Evolutionary conservation across 2,113 vertebrate genomes (phyloP), one percentile per base, ranked within the genome.

Genomic region (Gadus macrocephalus): DNA sequence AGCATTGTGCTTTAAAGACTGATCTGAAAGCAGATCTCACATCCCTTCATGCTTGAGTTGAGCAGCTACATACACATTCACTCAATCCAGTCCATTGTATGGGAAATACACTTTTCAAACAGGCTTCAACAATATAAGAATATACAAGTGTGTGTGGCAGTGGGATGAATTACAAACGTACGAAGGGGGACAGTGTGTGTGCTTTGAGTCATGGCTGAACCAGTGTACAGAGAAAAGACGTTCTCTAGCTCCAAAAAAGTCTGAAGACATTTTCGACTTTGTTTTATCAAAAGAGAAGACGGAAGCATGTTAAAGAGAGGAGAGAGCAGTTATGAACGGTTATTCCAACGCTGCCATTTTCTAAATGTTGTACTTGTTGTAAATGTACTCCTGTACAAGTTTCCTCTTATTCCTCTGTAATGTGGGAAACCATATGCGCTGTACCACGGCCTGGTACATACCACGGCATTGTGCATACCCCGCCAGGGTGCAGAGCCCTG

Each of bases 11-110:
- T 78, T 73, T 5, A 42, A 64, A 68, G 71, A 73, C 53, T 22
- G 78, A 70, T 81, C 80, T 35, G 31, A 35, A 35, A 35, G 31
- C 20, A 19, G 15, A 67, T 77, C 62, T 74, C 5, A 16, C 1
- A 9, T 19, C 38, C 7, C 83, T 68, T 56, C 87, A 88, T 88
- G 85, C 87, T 85, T 19, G 75, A 84, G 79, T 70, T 75, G 78
- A 68, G 77, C 72, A 72, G 81, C 69, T 77, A 84, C 78, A 82
- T 78, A 79, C 85, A 88, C 83, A 87, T 81, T 83, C 86, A 71
- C 67, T 81, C 73, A 4, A 73, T 86, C 83, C 82, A 81, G 70
- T 83, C 77, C 79, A 76, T 84, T 76, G 9, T 68, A 72, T 69
- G 73, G 73, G 77, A 78, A 78, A 49, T 67, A 77, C 65, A 67